Evolutionary conservation across 2,797 vertebrate species (phyloP).

Genomic region (Schizopygopsis pylzovi): DNA sequence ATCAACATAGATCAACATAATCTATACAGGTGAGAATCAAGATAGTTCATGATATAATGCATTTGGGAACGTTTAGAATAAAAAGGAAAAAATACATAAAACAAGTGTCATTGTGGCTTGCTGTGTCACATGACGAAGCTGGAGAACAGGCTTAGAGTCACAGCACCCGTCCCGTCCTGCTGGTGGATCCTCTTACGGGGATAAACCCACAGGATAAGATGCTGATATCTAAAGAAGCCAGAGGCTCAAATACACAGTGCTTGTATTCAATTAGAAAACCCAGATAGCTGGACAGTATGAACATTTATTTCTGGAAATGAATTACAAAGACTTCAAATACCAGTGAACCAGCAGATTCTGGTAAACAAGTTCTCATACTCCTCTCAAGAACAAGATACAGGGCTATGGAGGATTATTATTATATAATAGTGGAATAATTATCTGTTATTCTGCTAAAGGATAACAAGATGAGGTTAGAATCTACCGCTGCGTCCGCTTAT

Average conservation of each 20-base stretch:
- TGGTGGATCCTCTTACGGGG: slow-evolving; percentile 30
- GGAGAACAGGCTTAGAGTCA: neutral
- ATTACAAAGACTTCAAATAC: slow-evolving; percentile 85
- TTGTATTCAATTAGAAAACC: slow-evolving; percentile 40
- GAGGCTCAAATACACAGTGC: neutral
- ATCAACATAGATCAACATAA: too few relatives aligned
- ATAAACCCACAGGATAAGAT: slow-evolving; percentile 30
- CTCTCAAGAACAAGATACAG: slow-evolving; percentile 77
- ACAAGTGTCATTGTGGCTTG: too few relatives aligned
- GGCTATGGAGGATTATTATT: slow-evolving; percentile 76
- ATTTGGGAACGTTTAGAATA: too few relatives aligned
- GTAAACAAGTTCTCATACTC: slow-evolving; percentile 72
- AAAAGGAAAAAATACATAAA: too few relatives aligned
- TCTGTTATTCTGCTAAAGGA: slow-evolving; percentile 71
- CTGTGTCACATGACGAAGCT: neutral
- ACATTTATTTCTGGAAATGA: slow-evolving; percentile 86
- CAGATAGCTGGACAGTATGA: slow-evolving; percentile 76
- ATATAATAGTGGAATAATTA: slow-evolving; percentile 70
- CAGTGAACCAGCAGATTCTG: slow-evolving; percentile 84
- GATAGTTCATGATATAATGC: too few relatives aligned
- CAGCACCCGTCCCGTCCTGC: neutral
- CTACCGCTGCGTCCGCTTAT: slow-evolving; percentile 77
- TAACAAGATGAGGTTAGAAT: slow-evolving; percentile 73
- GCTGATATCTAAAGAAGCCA: slow-evolving; percentile 2
- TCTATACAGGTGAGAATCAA: too few relatives aligned